These are phyloP conservation scores for Cylloceria caligata DNA, from an alignment of 2,888 invertebrate species.

Conservation along the genomic window DNA sequence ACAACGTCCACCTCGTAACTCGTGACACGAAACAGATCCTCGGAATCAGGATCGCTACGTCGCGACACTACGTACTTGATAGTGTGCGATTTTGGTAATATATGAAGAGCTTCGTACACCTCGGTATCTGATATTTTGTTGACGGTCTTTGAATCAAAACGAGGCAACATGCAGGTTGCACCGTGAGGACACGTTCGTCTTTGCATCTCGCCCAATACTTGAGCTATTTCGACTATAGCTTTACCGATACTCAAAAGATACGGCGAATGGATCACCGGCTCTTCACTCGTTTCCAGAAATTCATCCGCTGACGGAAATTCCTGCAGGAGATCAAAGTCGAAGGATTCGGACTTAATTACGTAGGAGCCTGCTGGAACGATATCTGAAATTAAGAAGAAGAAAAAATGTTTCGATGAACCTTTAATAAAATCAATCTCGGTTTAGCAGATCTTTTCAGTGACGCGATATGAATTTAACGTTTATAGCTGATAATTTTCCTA, in stretches of 20 bases:
- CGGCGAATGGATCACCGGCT: conserved; percentile 77
- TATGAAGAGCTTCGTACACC: conserved; percentile 77
- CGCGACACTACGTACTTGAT: conserved; percentile 73
- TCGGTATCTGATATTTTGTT: conserved; percentile 74
- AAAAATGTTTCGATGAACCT: not conserved
- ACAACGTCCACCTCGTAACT: conserved; percentile 73
- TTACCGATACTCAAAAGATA: conserved; percentile 79
- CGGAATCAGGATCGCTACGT: conserved; percentile 65
- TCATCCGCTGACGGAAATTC: conserved; percentile 70
- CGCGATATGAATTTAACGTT: too few species aligned
- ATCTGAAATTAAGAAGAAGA: conserved; percentile 70
- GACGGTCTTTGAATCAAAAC: conserved; percentile 69
- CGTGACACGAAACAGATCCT: conserved; percentile 71
- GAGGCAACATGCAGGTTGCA: conserved; percentile 73
- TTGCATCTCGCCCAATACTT: conserved; percentile 72
- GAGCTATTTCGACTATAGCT: conserved; percentile 76
- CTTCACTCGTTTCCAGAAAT: conserved; percentile 70
- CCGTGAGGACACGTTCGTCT: conserved; percentile 71
- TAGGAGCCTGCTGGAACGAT: conserved; percentile 79
- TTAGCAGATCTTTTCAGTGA: not conserved
- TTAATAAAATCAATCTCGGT: not conserved
- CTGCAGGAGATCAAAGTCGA: conserved; percentile 71
- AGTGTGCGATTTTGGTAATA: conserved; percentile 75
- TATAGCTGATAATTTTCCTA: not conserved
- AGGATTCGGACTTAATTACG: conserved; percentile 76